phyloP scores from a whole-genome alignment of 2,113 vertebrate genomes.

The Cebidichthys violaceus region DNA sequence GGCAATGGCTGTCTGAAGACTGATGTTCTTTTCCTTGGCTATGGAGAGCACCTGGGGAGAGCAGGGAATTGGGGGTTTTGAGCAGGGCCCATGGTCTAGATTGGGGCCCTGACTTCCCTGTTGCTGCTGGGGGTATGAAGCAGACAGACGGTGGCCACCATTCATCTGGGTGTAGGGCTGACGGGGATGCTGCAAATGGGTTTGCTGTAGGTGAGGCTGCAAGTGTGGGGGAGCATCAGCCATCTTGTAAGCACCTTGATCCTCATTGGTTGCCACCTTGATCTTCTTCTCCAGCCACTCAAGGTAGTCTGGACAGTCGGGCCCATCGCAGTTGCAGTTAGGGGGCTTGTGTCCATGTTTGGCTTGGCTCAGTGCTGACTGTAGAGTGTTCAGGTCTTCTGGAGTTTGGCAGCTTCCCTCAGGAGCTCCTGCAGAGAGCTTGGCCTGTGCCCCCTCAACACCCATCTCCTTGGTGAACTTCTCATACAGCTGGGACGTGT shows the following conservation, averaged over 20 bases:
- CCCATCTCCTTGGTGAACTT: constrained; percentile 93
- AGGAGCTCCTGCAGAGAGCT: constrained; percentile 68
- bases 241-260: constrained; percentile 67
- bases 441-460: constrained; percentile 66
- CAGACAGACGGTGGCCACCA: constrained; percentile 62
- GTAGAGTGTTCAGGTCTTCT: constrained; percentile 91
- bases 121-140: constrained; percentile 67
- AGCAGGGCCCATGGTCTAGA: constrained; percentile 72
- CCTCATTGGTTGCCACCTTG: constrained; percentile 84
- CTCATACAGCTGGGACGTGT: constrained; percentile 89
- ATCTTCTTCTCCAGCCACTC: constrained; percentile 98
- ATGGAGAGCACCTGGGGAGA: constrained; percentile 94
- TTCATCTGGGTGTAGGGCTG: constrained; percentile 72
- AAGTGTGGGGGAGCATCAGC: constrained; percentile 50
- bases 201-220: constrained; percentile 63
- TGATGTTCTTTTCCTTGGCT: constrained; percentile 97
- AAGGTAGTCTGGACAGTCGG: constrained; percentile 97
- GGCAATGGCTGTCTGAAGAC: constrained; percentile 95
- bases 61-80: constrained; percentile 88
- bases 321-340: constrained; percentile 96
- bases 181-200: constrained; percentile 56
- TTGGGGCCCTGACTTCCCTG: constrained; percentile 52
- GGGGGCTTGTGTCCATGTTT: constrained; percentile 95
- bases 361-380: constrained; percentile 90
- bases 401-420: constrained; percentile 70